Evolutionary conservation across 2,888 invertebrate genomes (phyloP).

Genomic region (Leucoma salicis): DNA sequence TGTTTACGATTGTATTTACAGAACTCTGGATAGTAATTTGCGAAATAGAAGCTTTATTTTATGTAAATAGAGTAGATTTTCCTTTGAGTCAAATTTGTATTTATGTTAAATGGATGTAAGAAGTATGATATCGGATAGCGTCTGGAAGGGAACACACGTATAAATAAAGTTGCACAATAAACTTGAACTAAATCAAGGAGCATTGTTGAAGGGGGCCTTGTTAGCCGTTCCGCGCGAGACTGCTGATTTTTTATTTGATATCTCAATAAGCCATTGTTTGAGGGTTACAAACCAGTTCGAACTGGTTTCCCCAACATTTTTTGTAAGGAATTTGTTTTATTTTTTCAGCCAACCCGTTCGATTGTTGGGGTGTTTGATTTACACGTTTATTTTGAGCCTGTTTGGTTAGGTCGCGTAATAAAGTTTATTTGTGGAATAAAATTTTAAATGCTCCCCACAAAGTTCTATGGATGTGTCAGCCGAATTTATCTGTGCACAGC

Average conservation of each 20-base stretch:
- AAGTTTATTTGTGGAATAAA: slow-evolving; percentile 54
- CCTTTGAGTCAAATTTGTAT: background rate
- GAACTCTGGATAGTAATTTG: slow-evolving; percentile 10
- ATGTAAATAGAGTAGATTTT: slow-evolving; percentile 12
- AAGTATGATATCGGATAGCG: slow-evolving; percentile 53
- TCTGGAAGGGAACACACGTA: slow-evolving; percentile 63
- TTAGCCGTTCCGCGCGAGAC: slow-evolving; percentile 65
- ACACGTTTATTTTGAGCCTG: slow-evolving; percentile 68
- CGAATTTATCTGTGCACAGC: slow-evolving; percentile 31
- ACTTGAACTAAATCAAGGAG: slow-evolving; percentile 77
- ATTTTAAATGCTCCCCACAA: slow-evolving; percentile 39
- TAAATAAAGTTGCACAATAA: slow-evolving; percentile 80
- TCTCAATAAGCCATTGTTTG: slow-evolving; percentile 74
- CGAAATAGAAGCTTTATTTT: slow-evolving; percentile 13
- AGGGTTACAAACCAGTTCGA: slow-evolving; percentile 62
- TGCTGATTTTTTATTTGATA: slow-evolving; percentile 82
- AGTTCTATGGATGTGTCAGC: slow-evolving; percentile 34
- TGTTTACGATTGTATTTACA: slow-evolving; percentile 16
- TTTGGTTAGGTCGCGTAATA: slow-evolving; percentile 56
- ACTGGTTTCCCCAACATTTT: slow-evolving; percentile 44
- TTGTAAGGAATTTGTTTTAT: slow-evolving; percentile 46
- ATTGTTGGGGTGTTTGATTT: slow-evolving; percentile 65
- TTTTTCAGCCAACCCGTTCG: slow-evolving; percentile 30
- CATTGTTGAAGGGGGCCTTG: slow-evolving; percentile 73
- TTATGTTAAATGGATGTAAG: slow-evolving; percentile 27